A percentile compares a stretch with the other conserved stretches of the same genome.
These are phyloP conservation scores for Netelia melanura DNA, from an alignment of 2,888 invertebrate genomes.

Conservation along the genomic window DNA sequence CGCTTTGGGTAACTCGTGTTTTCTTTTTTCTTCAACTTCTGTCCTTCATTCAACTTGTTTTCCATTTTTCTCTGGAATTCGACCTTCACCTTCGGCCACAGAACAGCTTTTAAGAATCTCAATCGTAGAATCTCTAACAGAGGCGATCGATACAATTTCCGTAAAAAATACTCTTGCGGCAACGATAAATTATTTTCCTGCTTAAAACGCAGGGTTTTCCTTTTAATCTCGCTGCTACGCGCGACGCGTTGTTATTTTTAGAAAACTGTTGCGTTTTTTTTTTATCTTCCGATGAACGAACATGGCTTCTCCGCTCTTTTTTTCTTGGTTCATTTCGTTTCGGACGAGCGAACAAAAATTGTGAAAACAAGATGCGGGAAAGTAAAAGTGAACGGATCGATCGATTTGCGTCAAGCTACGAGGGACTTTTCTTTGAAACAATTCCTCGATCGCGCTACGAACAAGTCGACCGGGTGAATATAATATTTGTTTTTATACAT, in stretches of 20 bases:
- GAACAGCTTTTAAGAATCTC: conserved; percentile 37
- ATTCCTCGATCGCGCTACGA: conserved; percentile 3
- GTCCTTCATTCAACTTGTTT: background rate
- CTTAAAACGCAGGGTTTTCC: conserved; percentile 8
- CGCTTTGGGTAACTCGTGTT: conserved; percentile 76
- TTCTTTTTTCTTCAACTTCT: conserved; percentile 1
- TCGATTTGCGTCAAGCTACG: conserved; percentile 1
- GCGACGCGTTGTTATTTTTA: conserved; percentile 4
- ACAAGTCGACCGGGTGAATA: conserved; percentile 39
- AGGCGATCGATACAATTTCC: conserved; percentile 27
- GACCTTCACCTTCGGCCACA: conserved; percentile 9
- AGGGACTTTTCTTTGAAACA: conserved; percentile 2
- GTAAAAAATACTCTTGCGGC: conserved; percentile 60
- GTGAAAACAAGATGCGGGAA: conserved; percentile 9
- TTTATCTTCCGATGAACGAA: conserved; percentile 7
- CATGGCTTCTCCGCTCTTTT: conserved; percentile 2
- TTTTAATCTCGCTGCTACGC: conserved; percentile 9
- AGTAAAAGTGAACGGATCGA: background rate
- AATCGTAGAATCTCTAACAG: conserved; percentile 8
- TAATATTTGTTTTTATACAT: conserved; percentile 32
- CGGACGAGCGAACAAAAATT: background rate
- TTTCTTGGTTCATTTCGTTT: background rate
- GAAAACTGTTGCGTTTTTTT: conserved; percentile 62
- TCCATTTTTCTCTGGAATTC: conserved; percentile 23
- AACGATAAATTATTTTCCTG: conserved; percentile 17